These are phyloP conservation scores for Episyrphus balteatus DNA, from an alignment of 1,140 invertebrate species.

Conservation along the genomic window DNA sequence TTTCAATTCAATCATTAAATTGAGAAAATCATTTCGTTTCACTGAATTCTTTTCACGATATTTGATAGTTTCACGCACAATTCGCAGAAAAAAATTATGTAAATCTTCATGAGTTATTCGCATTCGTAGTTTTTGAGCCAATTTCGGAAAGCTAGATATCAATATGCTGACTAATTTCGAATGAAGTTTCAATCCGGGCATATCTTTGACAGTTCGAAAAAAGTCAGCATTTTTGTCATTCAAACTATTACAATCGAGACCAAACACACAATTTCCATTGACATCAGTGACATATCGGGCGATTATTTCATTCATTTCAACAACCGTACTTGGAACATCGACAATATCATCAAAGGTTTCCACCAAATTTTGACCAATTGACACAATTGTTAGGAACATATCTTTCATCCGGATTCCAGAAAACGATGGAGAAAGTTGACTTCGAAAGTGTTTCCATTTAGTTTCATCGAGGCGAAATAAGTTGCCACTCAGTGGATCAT, in stretches of 20 bases:
- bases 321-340: constrained; percentile 18
- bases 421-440: constrained; percentile 51
- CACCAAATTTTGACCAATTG: constrained; percentile 19
- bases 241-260: constrained; percentile 8
- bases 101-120: constrained; percentile 21
- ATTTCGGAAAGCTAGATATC: constrained; percentile 24
- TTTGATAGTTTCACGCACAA: constrained; percentile 36
- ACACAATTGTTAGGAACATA: constrained; percentile 35
- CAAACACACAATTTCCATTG: constrained; percentile 24
- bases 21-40: constrained; percentile 42
- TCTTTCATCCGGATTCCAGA: constrained; percentile 46
- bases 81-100: constrained; percentile 37
- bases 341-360: constrained; percentile 16
- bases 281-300: constrained; percentile 18
- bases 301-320: constrained; percentile 28
- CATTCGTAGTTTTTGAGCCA: constrained; percentile 18
- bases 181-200: not conserved
- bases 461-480: constrained; percentile 41
- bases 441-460: constrained; percentile 48
- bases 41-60: constrained; percentile 36
- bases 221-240: too few relatives aligned
- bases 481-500: constrained; percentile 43
- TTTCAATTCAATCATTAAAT: constrained; percentile 36
- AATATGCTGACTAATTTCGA: constrained; percentile 18
- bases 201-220: too few relatives aligned